Percentiles rank a stretch among this genome's conserved stretches.
phyloP scores from a whole-genome alignment of 2,113 vertebrate genomes.

The Triplophysa tibetana region DNA sequence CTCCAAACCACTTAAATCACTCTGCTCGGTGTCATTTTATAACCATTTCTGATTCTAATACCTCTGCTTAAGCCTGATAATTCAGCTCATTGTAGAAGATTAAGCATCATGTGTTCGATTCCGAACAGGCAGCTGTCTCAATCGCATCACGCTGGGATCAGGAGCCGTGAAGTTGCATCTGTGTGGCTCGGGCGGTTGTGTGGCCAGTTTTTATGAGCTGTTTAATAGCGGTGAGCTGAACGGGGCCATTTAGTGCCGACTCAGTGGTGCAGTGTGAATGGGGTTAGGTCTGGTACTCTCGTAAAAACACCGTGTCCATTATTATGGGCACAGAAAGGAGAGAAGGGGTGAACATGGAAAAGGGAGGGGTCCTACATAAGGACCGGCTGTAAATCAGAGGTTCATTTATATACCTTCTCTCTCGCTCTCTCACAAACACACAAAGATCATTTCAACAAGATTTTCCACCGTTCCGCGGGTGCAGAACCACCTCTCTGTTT shows the following conservation, averaged over 20 bases:
- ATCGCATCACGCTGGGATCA: constrained; percentile 4
- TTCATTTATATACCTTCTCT: constrained; percentile 47
- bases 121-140: constrained; percentile 10
- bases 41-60: not conserved
- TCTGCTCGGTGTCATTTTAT: not conserved
- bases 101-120: not conserved
- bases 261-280: constrained; percentile 59
- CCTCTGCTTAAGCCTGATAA: not conserved
- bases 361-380: constrained; percentile 56
- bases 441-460: constrained; percentile 52
- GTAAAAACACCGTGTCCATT: constrained; percentile 63
- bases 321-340: constrained; percentile 53
- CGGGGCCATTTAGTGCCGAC: constrained; percentile 59
- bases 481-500: constrained; percentile 8
- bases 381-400: constrained; percentile 59
- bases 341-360: constrained; percentile 62
- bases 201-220: constrained; percentile 70
- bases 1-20: not conserved
- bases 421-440: constrained; percentile 38
- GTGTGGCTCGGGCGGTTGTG: constrained; percentile 65
- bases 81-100: constrained; percentile 2
- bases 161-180: constrained; percentile 59
- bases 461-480: constrained; percentile 57
- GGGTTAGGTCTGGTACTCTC: constrained; percentile 52
- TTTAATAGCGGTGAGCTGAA: constrained; percentile 70